Conservation (phyloP, 2,888 invertebrate species). For the Calliscelio sp. region DNA sequence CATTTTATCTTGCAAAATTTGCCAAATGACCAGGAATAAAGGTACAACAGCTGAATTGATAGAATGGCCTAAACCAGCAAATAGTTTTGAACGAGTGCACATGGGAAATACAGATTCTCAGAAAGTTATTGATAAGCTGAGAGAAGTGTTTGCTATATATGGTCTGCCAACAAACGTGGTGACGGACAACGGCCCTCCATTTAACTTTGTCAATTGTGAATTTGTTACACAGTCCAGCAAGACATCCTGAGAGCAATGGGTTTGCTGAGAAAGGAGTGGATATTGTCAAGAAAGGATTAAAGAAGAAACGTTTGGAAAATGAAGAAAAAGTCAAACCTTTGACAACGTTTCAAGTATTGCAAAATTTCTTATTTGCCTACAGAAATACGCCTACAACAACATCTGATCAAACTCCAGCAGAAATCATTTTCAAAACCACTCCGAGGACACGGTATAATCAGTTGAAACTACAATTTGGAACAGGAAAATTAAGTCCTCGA, state of each 20-base stretch:
- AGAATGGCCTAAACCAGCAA: constrained; percentile 8
- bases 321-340: background rate
- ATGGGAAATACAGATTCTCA: constrained; percentile 34
- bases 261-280: constrained; percentile 70
- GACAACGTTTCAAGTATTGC: background rate
- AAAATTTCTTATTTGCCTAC: constrained; percentile 13
- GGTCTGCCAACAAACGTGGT: constrained; percentile 14
- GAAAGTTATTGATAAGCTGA: constrained; percentile 6
- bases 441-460: background rate
- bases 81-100: background rate
- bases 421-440: constrained; percentile 7
- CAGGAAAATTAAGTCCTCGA: constrained; percentile 1
- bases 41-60: background rate
- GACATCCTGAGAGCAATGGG: constrained; percentile 73
- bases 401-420: constrained; percentile 58
- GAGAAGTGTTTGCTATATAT: constrained; percentile 5
- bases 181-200: background rate
- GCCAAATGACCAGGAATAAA: background rate
- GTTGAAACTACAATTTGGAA: constrained; percentile 11
- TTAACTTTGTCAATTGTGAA: constrained; percentile 16
- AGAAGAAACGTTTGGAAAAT: background rate
- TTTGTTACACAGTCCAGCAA: constrained; percentile 66
- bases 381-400: constrained; percentile 43
- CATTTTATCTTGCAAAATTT: background rate
- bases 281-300: background rate